These are phyloP conservation scores for Calosoma granatense DNA, from an alignment of 1,140 invertebrate genomes.

Conservation along the genomic window DNA sequence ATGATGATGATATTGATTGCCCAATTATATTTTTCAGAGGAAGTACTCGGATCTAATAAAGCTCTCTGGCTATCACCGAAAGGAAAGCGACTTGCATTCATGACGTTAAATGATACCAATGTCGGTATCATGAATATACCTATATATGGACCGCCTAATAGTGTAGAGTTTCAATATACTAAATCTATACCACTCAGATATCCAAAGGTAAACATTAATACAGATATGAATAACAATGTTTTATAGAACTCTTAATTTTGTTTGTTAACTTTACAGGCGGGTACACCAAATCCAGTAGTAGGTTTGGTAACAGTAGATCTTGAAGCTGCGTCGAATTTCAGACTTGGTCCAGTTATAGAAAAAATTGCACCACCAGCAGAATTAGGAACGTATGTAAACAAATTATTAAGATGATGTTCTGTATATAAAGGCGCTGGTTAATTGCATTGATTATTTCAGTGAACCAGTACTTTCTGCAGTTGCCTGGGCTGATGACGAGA, in stretches of 20 bases:
- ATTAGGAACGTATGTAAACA: conserved; percentile 9
- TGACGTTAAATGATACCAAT: conserved; percentile 70
- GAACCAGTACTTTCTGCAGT: conserved; percentile 64
- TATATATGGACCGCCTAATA: conserved; percentile 56
- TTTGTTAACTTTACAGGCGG: conserved; percentile 28
- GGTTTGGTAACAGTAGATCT: conserved; percentile 34
- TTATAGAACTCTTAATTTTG: not conserved
- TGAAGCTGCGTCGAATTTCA: not conserved
- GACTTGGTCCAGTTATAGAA: conserved; percentile 3
- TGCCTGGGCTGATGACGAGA: conserved; percentile 61
- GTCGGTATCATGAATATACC: conserved; percentile 54
- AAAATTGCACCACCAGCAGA: conserved; percentile 7
- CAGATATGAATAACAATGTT: not conserved
- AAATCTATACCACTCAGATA: conserved; percentile 61
- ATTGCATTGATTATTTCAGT: conserved; percentile 21
- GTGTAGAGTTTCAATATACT: conserved; percentile 55
- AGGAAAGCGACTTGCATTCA: conserved; percentile 70
- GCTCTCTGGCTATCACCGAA: conserved; percentile 84
- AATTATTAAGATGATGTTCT: not conserved
- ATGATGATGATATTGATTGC: conserved; percentile 13
- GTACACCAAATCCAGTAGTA: conserved; percentile 35
- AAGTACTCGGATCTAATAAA: conserved; percentile 73
- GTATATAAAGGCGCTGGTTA: not conserved
- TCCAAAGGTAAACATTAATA: conserved; percentile 63
- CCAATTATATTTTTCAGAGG: conserved; percentile 56